Evolutionary conservation across 2,113 vertebrate genomes (phyloP).

Genomic region (Suncus etruscus): DNA sequence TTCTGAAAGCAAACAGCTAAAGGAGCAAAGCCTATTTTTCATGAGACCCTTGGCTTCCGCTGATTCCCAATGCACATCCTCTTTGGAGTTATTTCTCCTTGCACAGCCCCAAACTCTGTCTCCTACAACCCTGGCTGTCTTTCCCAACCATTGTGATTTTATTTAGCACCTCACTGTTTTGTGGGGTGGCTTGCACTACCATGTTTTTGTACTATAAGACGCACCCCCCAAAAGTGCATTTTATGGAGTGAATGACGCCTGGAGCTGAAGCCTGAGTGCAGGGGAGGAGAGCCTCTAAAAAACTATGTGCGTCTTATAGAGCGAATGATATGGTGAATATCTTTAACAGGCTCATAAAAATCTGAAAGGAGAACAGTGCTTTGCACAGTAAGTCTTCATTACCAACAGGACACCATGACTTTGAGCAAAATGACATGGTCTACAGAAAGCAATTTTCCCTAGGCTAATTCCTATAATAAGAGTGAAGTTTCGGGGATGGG

Average conservation of each 20-base stretch:
- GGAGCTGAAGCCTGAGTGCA: too few species aligned
- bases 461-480: neutral
- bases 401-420: neutral
- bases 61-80: neutral
- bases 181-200: too few species aligned
- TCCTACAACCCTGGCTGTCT: neutral
- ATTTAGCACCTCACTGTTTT: neutral
- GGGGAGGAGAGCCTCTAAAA: too few species aligned
- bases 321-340: neutral
- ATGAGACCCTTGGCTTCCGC: neutral
- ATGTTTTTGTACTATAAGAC: too few species aligned
- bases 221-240: too few species aligned
- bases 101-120: neutral
- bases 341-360: neutral
- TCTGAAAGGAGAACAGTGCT: neutral
- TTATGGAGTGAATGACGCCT: too few species aligned
- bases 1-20: conserved; percentile 46
- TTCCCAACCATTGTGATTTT: neutral
- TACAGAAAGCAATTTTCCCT: neutral
- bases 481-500: too few species aligned
- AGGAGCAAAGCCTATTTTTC: neutral
- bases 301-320: too few species aligned
- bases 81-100: neutral
- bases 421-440: neutral
- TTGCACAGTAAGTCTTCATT: neutral